These are phyloP conservation scores for Drosophila ironensis DNA, from an alignment of 1,140 invertebrate species.

Conservation along the genomic window DNA sequence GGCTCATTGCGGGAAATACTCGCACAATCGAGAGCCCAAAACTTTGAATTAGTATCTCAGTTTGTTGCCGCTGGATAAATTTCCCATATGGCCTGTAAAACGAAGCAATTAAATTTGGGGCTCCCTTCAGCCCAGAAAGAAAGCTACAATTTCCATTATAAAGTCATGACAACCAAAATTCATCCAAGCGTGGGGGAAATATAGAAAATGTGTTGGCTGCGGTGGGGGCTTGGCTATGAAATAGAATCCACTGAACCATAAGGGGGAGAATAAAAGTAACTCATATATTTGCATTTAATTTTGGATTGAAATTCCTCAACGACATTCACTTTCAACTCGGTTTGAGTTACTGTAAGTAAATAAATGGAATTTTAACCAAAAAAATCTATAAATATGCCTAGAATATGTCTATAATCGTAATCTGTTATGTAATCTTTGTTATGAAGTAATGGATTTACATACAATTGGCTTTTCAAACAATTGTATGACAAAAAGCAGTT, in stretches of 20 bases:
- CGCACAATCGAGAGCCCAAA: constrained; percentile 8
- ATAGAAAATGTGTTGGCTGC: constrained; percentile 6
- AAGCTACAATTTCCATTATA: constrained; percentile 54
- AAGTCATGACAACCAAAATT: constrained; percentile 48
- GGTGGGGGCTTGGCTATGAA: constrained; percentile 19
- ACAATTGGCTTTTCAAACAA: too few relatives aligned
- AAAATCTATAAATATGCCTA: too few relatives aligned
- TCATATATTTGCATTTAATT: not conserved
- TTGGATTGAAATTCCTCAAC: not conserved
- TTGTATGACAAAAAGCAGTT: too few relatives aligned
- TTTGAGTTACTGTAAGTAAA: too few relatives aligned
- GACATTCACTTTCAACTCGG: not conserved
- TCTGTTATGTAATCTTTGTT: too few relatives aligned
- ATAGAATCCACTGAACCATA: constrained; percentile 22
- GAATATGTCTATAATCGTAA: too few relatives aligned
- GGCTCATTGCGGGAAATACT: constrained; percentile 27
- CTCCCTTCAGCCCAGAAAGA: constrained; percentile 11
- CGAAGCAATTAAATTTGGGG: constrained; percentile 45
- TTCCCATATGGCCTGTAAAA: constrained; percentile 65
- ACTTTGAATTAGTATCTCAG: constrained; percentile 4
- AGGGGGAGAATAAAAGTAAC: not conserved
- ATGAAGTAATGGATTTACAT: too few relatives aligned
- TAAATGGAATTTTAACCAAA: too few relatives aligned
- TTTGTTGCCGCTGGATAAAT: constrained; percentile 30
- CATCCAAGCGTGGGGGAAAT: constrained; percentile 35